Conservation (phyloP, 2,113 vertebrate species). For the Bombycilla garrulus region DNA sequence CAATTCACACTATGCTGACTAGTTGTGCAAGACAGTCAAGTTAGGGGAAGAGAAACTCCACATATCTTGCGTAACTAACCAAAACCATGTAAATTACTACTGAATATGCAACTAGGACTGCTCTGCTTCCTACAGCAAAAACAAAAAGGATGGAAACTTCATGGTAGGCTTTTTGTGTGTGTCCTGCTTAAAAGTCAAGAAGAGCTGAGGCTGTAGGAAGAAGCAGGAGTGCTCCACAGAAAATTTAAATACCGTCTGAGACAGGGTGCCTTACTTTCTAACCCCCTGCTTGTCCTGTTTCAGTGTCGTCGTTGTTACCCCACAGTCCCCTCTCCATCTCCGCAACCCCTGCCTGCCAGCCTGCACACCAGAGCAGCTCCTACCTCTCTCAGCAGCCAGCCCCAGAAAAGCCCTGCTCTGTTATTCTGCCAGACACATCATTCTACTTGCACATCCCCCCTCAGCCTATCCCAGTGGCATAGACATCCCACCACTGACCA, state of each 20-base stretch:
- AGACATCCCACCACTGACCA: neutral
- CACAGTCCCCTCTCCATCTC: neutral
- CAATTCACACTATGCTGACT: conserved; percentile 54
- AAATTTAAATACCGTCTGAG: neutral
- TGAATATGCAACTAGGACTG: conserved; percentile 61
- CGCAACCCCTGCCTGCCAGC: neutral
- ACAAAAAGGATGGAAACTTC: neutral
- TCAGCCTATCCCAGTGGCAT: neutral
- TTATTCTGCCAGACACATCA: neutral
- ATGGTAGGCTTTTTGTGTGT: neutral
- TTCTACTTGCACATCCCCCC: neutral
- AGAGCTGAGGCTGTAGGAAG: neutral
- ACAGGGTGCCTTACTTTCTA: neutral
- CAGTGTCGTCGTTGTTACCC: neutral
- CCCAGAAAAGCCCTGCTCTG: neutral
- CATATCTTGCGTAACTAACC: conserved; percentile 60
- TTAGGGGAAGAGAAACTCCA: conserved; percentile 54
- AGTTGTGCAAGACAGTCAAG: conserved; percentile 60
- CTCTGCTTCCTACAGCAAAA: conserved; percentile 34
- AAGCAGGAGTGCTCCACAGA: neutral
- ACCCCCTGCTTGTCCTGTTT: neutral
- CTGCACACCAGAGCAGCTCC: neutral
- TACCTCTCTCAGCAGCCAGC: neutral
- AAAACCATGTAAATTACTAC: conserved; percentile 67
- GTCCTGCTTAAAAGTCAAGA: neutral